A percentile compares a stretch with the other conserved stretches of the same genome.
Evolutionary conservation across 1,140 invertebrate genomes (phyloP).

Genomic region (Paraescarpia echinospica): DNA sequence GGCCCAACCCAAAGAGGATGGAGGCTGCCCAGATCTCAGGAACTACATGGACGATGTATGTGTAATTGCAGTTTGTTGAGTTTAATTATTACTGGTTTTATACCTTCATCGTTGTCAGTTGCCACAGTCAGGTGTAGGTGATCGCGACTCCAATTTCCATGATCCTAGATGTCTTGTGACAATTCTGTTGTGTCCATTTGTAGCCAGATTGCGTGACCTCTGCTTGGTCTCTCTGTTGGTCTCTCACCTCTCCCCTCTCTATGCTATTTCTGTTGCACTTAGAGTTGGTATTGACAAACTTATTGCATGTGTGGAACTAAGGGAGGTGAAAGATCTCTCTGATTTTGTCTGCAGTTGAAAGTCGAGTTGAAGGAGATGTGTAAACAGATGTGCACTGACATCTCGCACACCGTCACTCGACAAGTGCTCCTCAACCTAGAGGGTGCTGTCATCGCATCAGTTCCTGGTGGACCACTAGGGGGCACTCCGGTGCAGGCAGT

Average conservation of each 20-base stretch:
- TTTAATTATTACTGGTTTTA: background rate
- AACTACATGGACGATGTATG: background rate
- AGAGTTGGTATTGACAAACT: background rate
- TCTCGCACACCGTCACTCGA: conserved; percentile 44
- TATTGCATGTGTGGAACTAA: background rate
- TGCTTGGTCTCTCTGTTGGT: no score
- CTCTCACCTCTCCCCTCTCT: no score
- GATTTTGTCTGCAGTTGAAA: conserved; percentile 11
- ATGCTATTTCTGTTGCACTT: no score
- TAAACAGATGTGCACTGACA: conserved; percentile 29
- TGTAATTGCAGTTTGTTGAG: background rate
- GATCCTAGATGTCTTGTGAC: no score
- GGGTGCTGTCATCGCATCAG: conserved; percentile 36
- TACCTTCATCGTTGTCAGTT: background rate
- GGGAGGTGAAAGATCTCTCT: background rate
- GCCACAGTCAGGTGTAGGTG: no score
- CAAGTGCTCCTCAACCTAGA: conserved; percentile 44
- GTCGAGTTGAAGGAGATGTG: background rate
- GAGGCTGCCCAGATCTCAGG: background rate
- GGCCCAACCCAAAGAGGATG: background rate
- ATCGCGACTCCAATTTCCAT: no score
- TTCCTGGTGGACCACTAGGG: conserved; percentile 25
- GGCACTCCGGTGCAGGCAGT: background rate
- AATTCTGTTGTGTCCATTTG: no score
- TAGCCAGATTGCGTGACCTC: no score